phyloP scores from a whole-genome alignment of 1,140 invertebrate genomes.

The Bombus waltoni region DNA sequence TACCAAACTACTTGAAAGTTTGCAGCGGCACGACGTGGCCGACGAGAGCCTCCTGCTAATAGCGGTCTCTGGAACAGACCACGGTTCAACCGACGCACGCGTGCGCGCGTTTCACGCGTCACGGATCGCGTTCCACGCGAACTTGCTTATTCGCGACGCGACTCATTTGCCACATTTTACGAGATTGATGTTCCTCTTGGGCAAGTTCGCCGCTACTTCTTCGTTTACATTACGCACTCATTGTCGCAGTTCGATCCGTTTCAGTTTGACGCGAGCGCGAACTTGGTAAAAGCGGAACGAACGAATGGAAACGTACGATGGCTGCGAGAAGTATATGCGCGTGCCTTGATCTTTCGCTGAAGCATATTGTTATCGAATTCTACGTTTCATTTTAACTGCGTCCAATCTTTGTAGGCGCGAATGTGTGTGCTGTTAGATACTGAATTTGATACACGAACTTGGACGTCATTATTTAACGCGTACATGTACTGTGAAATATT shows the following conservation, averaged over 20 bases:
- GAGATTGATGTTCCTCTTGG: neutral
- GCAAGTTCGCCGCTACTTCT: neutral
- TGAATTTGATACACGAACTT: no score
- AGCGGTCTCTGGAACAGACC: conserved; percentile 22
- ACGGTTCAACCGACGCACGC: neutral
- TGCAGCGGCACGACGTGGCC: conserved; percentile 19
- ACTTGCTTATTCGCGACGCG: neutral
- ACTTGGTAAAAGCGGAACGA: neutral
- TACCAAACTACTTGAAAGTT: conserved; percentile 66
- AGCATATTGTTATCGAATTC: no score
- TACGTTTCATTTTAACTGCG: no score
- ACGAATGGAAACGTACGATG: neutral
- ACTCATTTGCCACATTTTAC: neutral
- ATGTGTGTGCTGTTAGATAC: no score
- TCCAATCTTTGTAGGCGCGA: no score
- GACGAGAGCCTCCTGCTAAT: conserved; percentile 46
- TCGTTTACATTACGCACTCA: no score
- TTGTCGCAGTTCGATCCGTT: neutral
- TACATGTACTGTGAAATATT: no score
- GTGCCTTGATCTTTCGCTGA: no score
- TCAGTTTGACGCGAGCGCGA: neutral
- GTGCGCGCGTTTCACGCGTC: conserved; percentile 33
- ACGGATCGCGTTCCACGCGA: conserved; percentile 18
- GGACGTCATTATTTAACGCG: no score
- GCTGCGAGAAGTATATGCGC: no score